Evolutionary conservation across 2,888 invertebrate species (phyloP).

Genomic region (Acanthosepion esculentum): DNA sequence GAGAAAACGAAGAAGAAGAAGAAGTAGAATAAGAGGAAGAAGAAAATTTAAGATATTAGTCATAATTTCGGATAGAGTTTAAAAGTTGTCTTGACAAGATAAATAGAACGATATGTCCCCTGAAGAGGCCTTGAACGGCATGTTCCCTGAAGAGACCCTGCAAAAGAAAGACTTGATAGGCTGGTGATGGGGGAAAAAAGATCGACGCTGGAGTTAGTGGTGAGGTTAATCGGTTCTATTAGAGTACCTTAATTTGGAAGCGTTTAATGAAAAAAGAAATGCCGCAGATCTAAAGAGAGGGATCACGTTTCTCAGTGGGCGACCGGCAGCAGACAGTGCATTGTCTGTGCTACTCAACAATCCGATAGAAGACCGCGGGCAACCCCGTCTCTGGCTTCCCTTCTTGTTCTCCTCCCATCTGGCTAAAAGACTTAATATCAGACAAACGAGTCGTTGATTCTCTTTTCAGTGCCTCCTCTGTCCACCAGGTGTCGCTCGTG

Average conservation of each 20-base stretch:
- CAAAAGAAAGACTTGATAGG: too few species aligned
- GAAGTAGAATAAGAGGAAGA: background rate
- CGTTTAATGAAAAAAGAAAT: background rate
- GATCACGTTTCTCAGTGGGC: background rate
- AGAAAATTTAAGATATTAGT: background rate
- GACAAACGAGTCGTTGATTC: background rate
- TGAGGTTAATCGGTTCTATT: background rate
- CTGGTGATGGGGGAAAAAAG: background rate
- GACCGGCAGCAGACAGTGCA: background rate
- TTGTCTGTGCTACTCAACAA: background rate
- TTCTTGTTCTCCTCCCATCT: background rate
- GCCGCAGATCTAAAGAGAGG: background rate
- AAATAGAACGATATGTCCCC: background rate
- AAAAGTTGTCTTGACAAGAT: background rate
- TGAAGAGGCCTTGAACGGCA: background rate
- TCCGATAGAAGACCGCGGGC: background rate
- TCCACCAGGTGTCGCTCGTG: conserved; percentile 22
- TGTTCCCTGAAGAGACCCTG: background rate
- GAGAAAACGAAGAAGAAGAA: background rate
- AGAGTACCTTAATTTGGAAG: background rate
- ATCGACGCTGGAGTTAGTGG: background rate
- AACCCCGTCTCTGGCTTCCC: background rate
- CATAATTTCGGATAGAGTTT: background rate
- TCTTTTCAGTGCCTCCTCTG: background rate
- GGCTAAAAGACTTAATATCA: background rate